A percentile compares a stretch with the other conserved stretches of the same genome.
Conservation (phyloP, 2,797 vertebrate species). For the Alcedo atthis region DNA sequence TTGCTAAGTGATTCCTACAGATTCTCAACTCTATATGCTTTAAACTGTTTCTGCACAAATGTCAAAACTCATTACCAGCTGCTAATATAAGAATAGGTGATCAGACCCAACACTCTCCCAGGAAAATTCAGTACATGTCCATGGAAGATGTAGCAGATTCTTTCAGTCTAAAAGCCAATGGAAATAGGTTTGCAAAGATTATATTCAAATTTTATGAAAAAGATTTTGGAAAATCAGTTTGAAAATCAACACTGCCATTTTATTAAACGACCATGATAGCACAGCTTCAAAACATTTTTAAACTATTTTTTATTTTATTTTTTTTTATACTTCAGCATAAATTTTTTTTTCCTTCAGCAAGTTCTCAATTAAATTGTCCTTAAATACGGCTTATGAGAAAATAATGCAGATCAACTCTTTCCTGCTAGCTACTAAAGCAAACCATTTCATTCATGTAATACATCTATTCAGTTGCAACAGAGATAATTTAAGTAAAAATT, state of each 20-base stretch:
- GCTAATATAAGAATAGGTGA: neutral
- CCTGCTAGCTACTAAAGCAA: neutral
- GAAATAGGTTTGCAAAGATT: neutral
- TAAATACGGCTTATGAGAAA: neutral
- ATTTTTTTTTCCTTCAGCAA: neutral
- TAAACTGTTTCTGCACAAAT: neutral
- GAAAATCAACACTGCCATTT: neutral
- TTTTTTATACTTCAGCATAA: neutral
- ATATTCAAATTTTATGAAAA: neutral
- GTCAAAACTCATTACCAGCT: neutral
- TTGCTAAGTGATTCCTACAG: neutral
- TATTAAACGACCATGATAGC: neutral
- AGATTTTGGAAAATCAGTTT: neutral
- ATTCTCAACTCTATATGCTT: neutral
- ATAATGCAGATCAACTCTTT: neutral
- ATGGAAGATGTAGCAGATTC: rapidly evolving
- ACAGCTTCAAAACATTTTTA: neutral
- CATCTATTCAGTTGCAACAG: neutral
- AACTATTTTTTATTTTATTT: neutral
- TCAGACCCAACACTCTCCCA: neutral
- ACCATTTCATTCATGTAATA: slow-evolving; percentile 20
- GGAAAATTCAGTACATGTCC: neutral
- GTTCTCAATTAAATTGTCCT: neutral
- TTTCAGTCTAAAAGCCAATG: neutral
- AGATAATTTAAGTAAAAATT: neutral